These are phyloP conservation scores for Notolepis coatsorum DNA, from an alignment of 2,797 vertebrate species.

Conservation along the genomic window DNA sequence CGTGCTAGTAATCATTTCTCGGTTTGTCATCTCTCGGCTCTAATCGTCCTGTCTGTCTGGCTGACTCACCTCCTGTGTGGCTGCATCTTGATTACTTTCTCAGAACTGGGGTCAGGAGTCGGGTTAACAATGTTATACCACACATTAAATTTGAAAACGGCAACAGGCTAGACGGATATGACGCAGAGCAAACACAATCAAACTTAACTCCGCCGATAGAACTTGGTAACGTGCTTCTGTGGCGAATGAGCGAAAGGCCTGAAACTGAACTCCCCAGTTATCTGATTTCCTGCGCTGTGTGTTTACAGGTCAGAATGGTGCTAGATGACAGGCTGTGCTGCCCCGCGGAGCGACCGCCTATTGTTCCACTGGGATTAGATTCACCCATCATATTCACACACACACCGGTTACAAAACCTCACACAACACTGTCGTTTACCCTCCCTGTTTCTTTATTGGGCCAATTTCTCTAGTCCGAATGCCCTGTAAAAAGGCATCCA, in stretches of 20 bases:
- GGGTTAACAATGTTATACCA: conserved; percentile 26
- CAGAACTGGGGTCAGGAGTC: conserved; percentile 18
- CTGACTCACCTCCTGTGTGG: conserved; percentile 54
- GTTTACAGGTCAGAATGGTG: conserved; percentile 49
- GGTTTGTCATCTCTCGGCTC: conserved; percentile 47
- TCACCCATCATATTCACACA: conserved; percentile 55
- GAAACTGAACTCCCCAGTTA: conserved; percentile 55
- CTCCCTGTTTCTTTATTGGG: conserved; percentile 64
- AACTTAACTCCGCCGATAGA: neutral
- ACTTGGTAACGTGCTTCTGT: neutral
- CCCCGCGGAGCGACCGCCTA: conserved; percentile 57
- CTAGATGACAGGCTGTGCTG: conserved; percentile 55
- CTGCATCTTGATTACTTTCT: conserved; percentile 66
- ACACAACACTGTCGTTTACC: conserved; percentile 60
- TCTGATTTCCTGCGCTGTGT: conserved; percentile 54
- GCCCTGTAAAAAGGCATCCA: conserved; percentile 22
- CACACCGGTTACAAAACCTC: conserved; percentile 52
- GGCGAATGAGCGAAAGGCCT: conserved; percentile 24
- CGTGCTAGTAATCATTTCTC: conserved; percentile 59
- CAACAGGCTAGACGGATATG: neutral
- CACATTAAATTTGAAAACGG: conserved; percentile 21
- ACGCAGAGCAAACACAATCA: conserved; percentile 9
- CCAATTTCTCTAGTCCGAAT: conserved; percentile 34
- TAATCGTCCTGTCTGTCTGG: conserved; percentile 62
- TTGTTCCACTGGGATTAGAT: conserved; percentile 69